Percentiles rank a stretch among this genome's conserved stretches.
Conservation (phyloP, 2,113 vertebrate genomes). For the Proterorhinus semilunaris region DNA sequence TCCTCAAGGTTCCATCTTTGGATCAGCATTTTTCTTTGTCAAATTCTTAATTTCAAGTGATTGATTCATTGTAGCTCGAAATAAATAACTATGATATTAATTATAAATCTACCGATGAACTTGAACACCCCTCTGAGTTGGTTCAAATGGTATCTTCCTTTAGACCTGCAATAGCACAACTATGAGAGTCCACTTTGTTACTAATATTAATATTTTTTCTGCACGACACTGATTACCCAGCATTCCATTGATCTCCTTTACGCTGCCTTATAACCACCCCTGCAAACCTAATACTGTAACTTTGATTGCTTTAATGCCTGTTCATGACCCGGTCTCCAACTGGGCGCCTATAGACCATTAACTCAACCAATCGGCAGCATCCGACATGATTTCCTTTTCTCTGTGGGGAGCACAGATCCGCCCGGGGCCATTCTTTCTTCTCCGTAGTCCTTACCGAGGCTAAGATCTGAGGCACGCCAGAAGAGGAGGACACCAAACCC, state of each 20-base stretch:
- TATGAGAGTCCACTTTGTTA: too few species aligned
- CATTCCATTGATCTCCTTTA: too few species aligned
- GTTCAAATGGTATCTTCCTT: too few species aligned
- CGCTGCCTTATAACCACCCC: not conserved
- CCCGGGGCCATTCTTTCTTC: not conserved
- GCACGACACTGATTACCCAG: too few species aligned
- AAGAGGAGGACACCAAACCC: not conserved
- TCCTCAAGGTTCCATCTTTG: not conserved
- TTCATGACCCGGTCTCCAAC: not conserved
- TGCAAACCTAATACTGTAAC: not conserved
- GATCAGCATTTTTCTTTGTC: not conserved
- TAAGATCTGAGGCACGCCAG: conserved; percentile 5
- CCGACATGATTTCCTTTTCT: conserved; percentile 6
- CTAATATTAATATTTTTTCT: too few species aligned
- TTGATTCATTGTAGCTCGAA: too few species aligned
- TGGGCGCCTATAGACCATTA: not conserved
- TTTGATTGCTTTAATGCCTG: not conserved
- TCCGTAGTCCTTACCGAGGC: not conserved
- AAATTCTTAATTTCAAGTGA: not conserved
- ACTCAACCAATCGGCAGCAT: conserved; percentile 3
- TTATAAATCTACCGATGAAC: too few species aligned
- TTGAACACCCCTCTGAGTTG: too few species aligned
- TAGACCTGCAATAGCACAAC: too few species aligned
- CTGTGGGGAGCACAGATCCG: not conserved
- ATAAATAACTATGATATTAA: too few species aligned